Conservation (phyloP, 2,113 vertebrate species). For the Aramus guarauna region DNA sequence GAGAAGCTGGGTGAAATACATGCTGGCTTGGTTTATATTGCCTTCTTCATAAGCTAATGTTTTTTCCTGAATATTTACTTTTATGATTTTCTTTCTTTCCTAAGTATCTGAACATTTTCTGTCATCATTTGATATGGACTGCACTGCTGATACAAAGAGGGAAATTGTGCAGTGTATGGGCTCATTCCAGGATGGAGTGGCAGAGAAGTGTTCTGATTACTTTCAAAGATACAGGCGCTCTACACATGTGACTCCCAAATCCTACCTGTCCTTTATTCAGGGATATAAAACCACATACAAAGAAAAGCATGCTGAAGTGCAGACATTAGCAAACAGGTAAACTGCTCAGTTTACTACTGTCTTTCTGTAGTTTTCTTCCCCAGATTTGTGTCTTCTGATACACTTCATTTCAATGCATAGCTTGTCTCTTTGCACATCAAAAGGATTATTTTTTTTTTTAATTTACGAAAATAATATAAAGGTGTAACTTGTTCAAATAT, state of each 20-base stretch:
- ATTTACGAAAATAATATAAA: not conserved
- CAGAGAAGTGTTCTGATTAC: conserved; percentile 92
- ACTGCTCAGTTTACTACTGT: not conserved
- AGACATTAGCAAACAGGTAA: conserved; percentile 87
- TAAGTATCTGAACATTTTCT: conserved; percentile 93
- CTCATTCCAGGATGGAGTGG: conserved; percentile 93
- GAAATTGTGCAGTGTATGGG: conserved; percentile 96
- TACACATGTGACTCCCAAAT: conserved; percentile 93
- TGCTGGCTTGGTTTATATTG: not conserved
- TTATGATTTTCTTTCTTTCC: not conserved
- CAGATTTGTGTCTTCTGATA: not conserved
- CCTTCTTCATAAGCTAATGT: not conserved
- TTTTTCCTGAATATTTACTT: not conserved
- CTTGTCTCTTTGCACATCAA: not conserved
- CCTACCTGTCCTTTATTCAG: conserved; percentile 95
- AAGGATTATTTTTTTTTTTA: not conserved
- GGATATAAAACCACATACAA: conserved; percentile 89
- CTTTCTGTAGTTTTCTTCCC: not conserved
- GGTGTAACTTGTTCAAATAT: not conserved
- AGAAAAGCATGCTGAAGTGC: conserved; percentile 86
- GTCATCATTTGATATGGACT: conserved; percentile 86
- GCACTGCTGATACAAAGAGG: conserved; percentile 80
- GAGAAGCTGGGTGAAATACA: not conserved
- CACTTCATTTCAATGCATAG: accelerated
- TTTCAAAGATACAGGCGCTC: conserved; percentile 92